phyloP scores from a whole-genome alignment of 2,113 vertebrate genomes.

The Dasyprocta punctata region DNA sequence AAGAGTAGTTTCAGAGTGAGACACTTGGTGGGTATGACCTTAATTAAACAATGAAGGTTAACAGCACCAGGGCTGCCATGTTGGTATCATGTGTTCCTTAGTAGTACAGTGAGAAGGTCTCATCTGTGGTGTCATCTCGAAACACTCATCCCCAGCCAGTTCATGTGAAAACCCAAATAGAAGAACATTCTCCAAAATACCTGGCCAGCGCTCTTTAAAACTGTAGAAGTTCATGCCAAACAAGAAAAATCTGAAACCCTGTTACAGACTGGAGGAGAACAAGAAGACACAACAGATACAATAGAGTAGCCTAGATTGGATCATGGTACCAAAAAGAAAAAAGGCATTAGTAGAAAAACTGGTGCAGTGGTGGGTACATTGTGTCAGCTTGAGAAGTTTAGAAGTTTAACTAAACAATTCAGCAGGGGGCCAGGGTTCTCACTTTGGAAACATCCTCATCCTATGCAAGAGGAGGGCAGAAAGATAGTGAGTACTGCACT shows the following conservation, averaged over 20 bases:
- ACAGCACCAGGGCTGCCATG: not conserved
- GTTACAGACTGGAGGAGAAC: not conserved
- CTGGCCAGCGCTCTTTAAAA: not conserved
- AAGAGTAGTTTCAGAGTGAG: not conserved
- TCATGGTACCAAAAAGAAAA: not conserved
- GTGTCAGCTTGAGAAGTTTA: too few relatives aligned
- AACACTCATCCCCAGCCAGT: not conserved
- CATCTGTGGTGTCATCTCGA: not conserved
- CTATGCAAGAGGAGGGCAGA: too few relatives aligned
- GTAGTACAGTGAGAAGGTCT: not conserved
- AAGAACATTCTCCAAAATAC: not conserved
- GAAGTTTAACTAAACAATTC: too few relatives aligned
- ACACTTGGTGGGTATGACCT: not conserved
- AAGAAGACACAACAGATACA: not conserved
- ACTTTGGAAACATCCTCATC: too few relatives aligned
- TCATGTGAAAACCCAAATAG: not conserved
- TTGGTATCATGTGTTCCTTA: not conserved
- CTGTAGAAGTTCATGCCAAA: not conserved
- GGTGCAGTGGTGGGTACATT: too few relatives aligned
- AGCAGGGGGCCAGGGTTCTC: too few relatives aligned
- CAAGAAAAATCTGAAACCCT: not conserved
- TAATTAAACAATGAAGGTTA: not conserved
- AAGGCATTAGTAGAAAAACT: not conserved
- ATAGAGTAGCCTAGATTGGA: too few relatives aligned
- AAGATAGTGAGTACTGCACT: too few relatives aligned